phyloP scores from a whole-genome alignment of 2,113 vertebrate genomes.

The Caretta caretta region DNA sequence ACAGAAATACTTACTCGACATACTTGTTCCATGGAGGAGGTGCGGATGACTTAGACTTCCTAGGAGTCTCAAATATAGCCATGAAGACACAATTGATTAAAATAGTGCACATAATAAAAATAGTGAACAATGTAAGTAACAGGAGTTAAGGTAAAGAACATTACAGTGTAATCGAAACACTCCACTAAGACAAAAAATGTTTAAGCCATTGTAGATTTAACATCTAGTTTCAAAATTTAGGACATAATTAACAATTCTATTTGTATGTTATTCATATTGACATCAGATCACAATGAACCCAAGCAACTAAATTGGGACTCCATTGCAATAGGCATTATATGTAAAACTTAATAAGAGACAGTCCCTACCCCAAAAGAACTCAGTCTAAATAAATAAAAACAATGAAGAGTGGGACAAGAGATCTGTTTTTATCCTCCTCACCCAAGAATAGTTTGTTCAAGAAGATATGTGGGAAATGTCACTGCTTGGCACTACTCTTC shows the following conservation, averaged over 20 bases:
- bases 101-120: slow-evolving; percentile 95
- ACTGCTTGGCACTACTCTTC: not conserved
- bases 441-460: not conserved
- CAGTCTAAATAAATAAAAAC: not conserved
- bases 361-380: not conserved
- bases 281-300: not conserved
- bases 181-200: not conserved
- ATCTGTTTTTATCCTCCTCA: not conserved
- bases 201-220: accelerated
- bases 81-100: slow-evolving; percentile 96
- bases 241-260: not conserved
- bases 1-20: slow-evolving; percentile 90
- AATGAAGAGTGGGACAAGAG: accelerated
- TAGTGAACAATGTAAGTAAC: slow-evolving; percentile 87
- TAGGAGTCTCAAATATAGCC: slow-evolving; percentile 84
- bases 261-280: not conserved
- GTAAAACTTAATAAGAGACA: not conserved
- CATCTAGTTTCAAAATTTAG: not conserved
- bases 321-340: not conserved
- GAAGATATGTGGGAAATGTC: not conserved
- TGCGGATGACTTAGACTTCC: not conserved
- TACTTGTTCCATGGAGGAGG: slow-evolving; percentile 84
- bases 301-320: not conserved
- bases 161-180: not conserved
- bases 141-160: slow-evolving; percentile 85